Evolutionary conservation across 2,113 vertebrate genomes (phyloP).

Genomic region (Taxidea taxus): DNA sequence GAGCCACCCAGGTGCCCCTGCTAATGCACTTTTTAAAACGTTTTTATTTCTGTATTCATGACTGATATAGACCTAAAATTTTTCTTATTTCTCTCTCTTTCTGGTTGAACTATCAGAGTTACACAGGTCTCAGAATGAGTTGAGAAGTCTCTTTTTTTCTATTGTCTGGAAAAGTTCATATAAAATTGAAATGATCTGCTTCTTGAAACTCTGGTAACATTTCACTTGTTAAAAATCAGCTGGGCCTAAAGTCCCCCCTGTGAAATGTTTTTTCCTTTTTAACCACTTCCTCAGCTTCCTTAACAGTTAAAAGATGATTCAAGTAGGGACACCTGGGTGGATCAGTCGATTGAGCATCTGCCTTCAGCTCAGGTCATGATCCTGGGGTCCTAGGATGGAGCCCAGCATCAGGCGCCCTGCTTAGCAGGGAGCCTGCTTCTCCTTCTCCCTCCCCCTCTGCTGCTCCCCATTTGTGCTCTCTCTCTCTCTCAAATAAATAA

Average conservation of each 20-base stretch:
- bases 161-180: not conserved
- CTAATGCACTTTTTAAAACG: not conserved
- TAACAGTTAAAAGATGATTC: not conserved
- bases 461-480: too few species aligned
- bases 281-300: constrained; percentile 1
- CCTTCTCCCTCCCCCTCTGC: too few species aligned
- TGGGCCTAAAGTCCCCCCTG: not conserved
- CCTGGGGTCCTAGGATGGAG: not conserved
- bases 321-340: not conserved
- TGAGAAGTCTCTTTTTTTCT: not conserved
- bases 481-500: too few species aligned
- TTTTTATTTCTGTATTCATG: constrained; percentile 26
- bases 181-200: constrained; percentile 5
- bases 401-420: not conserved
- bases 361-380: not conserved
- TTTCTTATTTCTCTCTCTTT: not conserved
- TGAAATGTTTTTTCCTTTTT: not conserved
- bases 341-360: not conserved
- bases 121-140: not conserved
- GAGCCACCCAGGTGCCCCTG: too few species aligned
- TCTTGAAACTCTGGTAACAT: not conserved
- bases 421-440: too few species aligned
- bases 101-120: not conserved
- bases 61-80: not conserved
- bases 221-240: not conserved